phyloP scores from a whole-genome alignment of 2,888 invertebrate species.

The Napeogenes inachia region DNA sequence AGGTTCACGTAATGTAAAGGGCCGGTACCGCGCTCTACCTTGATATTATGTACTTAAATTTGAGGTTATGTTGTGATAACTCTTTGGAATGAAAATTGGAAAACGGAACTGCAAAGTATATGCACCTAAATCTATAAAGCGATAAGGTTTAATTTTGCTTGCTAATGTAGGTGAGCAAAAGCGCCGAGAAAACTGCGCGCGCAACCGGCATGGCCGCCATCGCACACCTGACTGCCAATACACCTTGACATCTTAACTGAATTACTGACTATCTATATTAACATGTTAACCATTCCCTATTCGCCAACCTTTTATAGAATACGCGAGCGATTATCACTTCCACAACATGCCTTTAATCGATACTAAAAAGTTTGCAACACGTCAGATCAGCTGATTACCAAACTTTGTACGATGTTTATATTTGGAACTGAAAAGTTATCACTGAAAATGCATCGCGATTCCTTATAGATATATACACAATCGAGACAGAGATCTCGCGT shows the following conservation, averaged over 20 bases:
- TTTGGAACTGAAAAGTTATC: constrained; percentile 49
- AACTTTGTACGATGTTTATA: constrained; percentile 71
- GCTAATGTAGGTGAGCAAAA: constrained; percentile 50
- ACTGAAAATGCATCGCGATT: constrained; percentile 53
- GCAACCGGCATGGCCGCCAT: constrained; percentile 73
- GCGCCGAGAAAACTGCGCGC: constrained; percentile 66
- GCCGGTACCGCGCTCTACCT: constrained; percentile 60
- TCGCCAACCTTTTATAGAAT: constrained; percentile 40
- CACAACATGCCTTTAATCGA: constrained; percentile 43
- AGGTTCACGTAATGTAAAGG: constrained; percentile 42
- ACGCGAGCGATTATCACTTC: constrained; percentile 40
- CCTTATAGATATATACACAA: constrained; percentile 38
- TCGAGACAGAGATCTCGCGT: constrained; percentile 42
- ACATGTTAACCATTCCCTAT: constrained; percentile 41
- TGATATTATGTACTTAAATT: constrained; percentile 45
- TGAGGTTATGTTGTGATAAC: constrained; percentile 77
- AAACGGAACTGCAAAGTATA: constrained; percentile 43
- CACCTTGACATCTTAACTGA: constrained; percentile 62
- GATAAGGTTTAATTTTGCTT: constrained; percentile 62
- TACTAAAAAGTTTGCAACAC: constrained; percentile 50
- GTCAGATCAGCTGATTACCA: constrained; percentile 73
- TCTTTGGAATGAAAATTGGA: constrained; percentile 65
- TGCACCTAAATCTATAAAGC: constrained; percentile 49
- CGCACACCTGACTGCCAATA: constrained; percentile 71
- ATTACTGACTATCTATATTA: constrained; percentile 51